phyloP scores from a whole-genome alignment of 2,113 vertebrate species.

The Sapajus apella region DNA sequence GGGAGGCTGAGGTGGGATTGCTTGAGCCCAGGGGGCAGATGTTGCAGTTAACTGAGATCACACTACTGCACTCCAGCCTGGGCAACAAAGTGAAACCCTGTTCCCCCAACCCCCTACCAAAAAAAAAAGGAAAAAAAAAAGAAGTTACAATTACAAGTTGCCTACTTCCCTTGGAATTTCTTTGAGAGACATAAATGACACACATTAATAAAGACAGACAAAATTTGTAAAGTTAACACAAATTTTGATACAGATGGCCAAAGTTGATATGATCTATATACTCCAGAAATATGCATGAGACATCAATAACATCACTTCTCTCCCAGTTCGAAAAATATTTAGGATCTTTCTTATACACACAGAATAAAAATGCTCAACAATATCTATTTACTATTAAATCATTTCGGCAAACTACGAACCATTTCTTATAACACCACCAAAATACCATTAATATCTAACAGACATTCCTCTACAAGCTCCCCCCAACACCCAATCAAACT shows the following conservation, averaged over 20 bases:
- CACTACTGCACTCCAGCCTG: too few relatives aligned
- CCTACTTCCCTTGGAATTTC: not conserved
- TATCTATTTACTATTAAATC: conserved; percentile 11
- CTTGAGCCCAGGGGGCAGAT: too few relatives aligned
- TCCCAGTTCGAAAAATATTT: not conserved
- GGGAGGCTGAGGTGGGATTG: too few relatives aligned
- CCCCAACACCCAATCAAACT: conserved; percentile 11
- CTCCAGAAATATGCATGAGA: not conserved
- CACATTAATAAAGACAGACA: not conserved
- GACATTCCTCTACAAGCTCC: not conserved
- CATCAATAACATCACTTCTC: conserved; percentile 23
- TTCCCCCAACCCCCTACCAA: too few relatives aligned
- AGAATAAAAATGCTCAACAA: conserved; percentile 25
- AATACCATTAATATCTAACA: conserved; percentile 10
- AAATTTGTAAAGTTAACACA: not conserved
- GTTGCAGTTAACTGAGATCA: too few relatives aligned
- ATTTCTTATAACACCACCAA: conserved; percentile 31
- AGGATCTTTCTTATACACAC: conserved; percentile 15
- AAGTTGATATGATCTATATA: conserved; percentile 1
- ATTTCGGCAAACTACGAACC: conserved; percentile 3
- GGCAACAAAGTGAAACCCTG: too few relatives aligned
- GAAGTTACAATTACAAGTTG: conserved; percentile 23
- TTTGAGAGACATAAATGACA: conserved; percentile 33
- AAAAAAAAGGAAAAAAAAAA: not conserved
- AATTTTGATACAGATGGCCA: not conserved